Percentiles rank a stretch among this genome's conserved stretches.
Conservation (phyloP, 1,140 invertebrate species). For the Ceratosolen solmsi region DNA sequence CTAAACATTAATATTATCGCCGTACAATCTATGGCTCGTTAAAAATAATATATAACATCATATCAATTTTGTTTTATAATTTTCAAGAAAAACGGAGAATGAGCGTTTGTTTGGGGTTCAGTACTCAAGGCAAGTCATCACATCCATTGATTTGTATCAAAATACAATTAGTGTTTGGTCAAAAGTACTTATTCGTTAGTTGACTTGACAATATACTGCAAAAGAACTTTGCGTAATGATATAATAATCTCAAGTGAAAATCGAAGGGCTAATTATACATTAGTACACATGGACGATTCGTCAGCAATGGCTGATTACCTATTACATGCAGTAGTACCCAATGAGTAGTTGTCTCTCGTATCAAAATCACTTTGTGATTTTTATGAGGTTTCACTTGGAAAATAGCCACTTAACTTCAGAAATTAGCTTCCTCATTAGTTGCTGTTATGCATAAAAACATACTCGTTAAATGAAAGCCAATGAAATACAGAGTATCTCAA, state of each 20-base stretch:
- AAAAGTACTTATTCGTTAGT: background rate
- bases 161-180: background rate
- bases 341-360: conserved; percentile 30
- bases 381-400: conserved; percentile 22
- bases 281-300: conserved; percentile 20
- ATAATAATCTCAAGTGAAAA: conserved; percentile 31
- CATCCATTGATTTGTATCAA: conserved; percentile 6
- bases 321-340: background rate
- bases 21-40: no score
- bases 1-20: no score
- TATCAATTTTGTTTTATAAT: no score
- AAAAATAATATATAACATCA: no score
- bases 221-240: conserved; percentile 38
- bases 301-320: conserved; percentile 13
- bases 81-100: background rate
- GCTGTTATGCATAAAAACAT: conserved; percentile 33
- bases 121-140: background rate
- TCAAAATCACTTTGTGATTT: conserved; percentile 44
- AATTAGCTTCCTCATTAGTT: conserved; percentile 44
- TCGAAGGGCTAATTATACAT: conserved; percentile 41
- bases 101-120: background rate
- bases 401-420: conserved; percentile 33
- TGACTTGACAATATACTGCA: background rate
- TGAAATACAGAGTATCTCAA: background rate
- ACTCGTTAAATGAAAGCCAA: conserved; percentile 42